Evolutionary conservation across 1,140 invertebrate genomes (phyloP).

Genomic region (Drosophila nebulosa): DNA sequence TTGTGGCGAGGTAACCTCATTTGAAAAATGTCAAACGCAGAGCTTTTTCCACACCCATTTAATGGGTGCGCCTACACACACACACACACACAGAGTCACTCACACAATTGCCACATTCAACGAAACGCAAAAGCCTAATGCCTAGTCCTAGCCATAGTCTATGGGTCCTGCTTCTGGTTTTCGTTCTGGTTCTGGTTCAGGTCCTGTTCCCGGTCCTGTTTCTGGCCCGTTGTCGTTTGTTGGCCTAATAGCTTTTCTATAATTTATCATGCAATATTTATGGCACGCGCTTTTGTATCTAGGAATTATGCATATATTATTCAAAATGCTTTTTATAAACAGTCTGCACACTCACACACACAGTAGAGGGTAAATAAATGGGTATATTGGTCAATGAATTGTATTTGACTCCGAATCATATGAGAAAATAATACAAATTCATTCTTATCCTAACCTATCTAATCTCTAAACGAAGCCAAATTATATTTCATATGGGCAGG

Average conservation of each 20-base stretch:
- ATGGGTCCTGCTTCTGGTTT: conserved; percentile 6
- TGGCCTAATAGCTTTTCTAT: conserved; percentile 78
- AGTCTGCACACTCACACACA: neutral
- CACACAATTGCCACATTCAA: conserved; percentile 26
- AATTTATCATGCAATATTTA: conserved; percentile 78
- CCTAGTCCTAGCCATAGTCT: neutral
- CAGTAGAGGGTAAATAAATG: neutral
- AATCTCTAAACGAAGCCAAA: no score
- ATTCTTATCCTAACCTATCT: no score
- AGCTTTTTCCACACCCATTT: conserved; percentile 36
- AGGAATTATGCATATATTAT: conserved; percentile 77
- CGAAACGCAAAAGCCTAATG: conserved; percentile 31
- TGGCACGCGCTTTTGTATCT: conserved; percentile 76
- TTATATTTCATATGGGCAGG: no score
- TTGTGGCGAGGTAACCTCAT: conserved; percentile 56
- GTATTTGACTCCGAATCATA: no score
- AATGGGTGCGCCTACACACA: conserved; percentile 45
- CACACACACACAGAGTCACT: neutral
- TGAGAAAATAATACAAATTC: no score
- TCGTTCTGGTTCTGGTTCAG: conserved; percentile 10
- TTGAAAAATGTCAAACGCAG: conserved; percentile 76
- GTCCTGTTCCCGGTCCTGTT: neutral
- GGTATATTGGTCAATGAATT: neutral
- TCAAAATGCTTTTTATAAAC: conserved; percentile 56
- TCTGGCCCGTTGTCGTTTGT: conserved; percentile 49